phyloP scores from a whole-genome alignment of 92 coral and sea anemone species.

The Umimayanthus chanpuru region DNA sequence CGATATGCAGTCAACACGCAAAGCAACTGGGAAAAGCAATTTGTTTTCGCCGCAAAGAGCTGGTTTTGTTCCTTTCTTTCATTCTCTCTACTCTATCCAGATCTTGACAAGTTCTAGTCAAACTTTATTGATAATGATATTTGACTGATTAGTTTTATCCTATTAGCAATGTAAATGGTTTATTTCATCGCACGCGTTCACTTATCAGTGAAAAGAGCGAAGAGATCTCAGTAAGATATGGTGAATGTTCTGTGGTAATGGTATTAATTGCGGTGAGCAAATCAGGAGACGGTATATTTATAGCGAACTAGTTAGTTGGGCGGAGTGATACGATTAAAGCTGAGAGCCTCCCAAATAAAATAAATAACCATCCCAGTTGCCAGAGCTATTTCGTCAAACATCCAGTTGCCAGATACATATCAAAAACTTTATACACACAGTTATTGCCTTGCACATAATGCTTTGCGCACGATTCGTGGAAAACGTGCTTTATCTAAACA shows the following conservation, averaged over 20 bases:
- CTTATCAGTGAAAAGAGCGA: conserved; percentile 30
- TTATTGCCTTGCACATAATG: conserved; percentile 22
- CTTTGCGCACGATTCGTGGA: conserved; percentile 26
- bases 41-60: neutral
- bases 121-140: conserved; percentile 43
- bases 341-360: neutral
- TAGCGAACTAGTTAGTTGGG: conserved; percentile 21
- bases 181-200: conserved; percentile 39
- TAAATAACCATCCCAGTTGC: neutral
- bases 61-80: conserved; percentile 1
- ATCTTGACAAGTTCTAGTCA: conserved; percentile 24
- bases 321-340: conserved; percentile 22
- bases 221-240: neutral
- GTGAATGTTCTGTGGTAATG: neutral
- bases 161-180: conserved; percentile 42
- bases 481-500: conserved; percentile 34
- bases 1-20: conserved; percentile 19
- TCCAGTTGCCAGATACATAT: conserved; percentile 16
- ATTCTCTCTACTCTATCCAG: conserved; percentile 11
- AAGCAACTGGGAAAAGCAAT: conserved; percentile 11
- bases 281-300: conserved; percentile 4
- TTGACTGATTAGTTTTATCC: conserved; percentile 44
- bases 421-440: conserved; percentile 12
- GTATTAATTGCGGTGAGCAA: conserved; percentile 27
- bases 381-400: conserved; percentile 11